These are phyloP conservation scores for Hydropotes inermis DNA, from an alignment of 2,113 vertebrate genomes.

Conservation along the genomic window DNA sequence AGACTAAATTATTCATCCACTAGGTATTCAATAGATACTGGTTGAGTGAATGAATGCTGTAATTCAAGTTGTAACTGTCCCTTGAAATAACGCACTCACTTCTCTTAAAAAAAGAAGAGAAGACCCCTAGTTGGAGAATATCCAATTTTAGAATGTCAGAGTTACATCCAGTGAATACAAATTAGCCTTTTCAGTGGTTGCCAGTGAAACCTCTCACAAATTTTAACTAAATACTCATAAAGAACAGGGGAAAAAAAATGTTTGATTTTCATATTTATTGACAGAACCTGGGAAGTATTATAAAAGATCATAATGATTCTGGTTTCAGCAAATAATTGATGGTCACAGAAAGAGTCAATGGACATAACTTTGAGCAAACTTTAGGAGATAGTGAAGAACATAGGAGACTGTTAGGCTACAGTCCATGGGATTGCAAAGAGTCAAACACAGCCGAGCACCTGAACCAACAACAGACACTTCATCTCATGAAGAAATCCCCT, in stretches of 20 bases:
- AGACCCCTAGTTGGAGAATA: not conserved
- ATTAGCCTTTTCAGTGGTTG: not conserved
- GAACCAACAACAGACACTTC: not conserved
- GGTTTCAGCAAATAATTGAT: not conserved
- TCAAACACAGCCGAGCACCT: not conserved
- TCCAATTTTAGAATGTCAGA: not conserved
- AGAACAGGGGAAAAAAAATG: not conserved
- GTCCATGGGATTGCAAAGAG: not conserved
- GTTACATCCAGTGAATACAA: not conserved
- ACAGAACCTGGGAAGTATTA: not conserved
- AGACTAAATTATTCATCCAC: not conserved
- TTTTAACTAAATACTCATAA: not conserved
- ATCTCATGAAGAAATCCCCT: not conserved
- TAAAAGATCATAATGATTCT: not conserved
- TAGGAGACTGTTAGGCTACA: not conserved
- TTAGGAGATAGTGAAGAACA: not conserved
- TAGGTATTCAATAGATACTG: not conserved
- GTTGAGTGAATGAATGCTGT: not conserved
- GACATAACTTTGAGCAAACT: not conserved
- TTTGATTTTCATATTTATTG: not conserved
- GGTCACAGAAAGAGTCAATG: not conserved
- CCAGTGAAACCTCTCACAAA: not conserved
- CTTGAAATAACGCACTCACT: not conserved
- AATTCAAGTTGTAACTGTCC: not conserved
- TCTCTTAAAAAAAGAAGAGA: not conserved